A percentile compares a stretch with the other conserved stretches of the same genome.
Conservation (phyloP, 2,113 vertebrate species). For the Scomber japonicus region DNA sequence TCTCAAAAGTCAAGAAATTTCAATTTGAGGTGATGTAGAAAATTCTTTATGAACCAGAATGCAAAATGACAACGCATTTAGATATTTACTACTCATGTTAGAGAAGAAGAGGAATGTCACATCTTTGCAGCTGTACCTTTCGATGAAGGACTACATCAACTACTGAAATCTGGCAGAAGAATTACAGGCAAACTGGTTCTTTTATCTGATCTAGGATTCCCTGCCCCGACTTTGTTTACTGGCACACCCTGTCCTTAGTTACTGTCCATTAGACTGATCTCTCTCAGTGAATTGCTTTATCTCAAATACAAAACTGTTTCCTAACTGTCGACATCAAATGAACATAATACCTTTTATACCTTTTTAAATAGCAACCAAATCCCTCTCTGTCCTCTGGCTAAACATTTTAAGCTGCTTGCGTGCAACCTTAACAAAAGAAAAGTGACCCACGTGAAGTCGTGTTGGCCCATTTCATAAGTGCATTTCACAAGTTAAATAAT, state of each 20-base stretch:
- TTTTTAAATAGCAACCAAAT: neutral
- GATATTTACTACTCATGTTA: neutral
- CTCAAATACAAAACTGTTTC: neutral
- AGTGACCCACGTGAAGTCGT: conserved; percentile 1
- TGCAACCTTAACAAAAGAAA: neutral
- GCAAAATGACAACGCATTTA: neutral
- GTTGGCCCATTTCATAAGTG: neutral
- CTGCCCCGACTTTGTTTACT: neutral
- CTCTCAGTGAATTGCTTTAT: neutral
- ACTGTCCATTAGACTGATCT: neutral
- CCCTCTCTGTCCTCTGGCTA: neutral
- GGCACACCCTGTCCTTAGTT: neutral
- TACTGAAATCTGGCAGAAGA: neutral
- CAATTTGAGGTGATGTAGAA: neutral
- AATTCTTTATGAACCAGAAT: neutral
- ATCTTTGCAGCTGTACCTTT: neutral
- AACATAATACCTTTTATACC: neutral
- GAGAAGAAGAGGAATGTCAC: neutral
- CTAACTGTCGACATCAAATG: neutral
- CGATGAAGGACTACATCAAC: neutral
- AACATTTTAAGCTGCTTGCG: neutral
- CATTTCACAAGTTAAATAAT: neutral
- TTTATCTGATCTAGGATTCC: neutral
- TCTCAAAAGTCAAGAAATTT: neutral
- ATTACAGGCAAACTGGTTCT: neutral